Conservation (phyloP, 2,797 vertebrate genomes). For the Sus cebifrons region DNA sequence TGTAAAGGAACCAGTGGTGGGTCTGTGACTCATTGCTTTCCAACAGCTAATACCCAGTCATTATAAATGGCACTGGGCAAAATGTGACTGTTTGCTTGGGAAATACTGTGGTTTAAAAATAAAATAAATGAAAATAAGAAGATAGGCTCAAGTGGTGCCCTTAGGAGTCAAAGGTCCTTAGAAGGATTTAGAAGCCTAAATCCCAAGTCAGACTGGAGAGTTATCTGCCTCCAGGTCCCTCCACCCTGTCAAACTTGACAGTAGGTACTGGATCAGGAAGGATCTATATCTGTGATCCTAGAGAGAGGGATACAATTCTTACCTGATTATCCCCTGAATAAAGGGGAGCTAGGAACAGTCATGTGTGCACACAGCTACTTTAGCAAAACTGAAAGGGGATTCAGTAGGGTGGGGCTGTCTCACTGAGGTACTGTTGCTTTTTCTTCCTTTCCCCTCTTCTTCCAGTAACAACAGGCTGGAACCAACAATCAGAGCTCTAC, state of each 20-base stretch:
- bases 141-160: neutral
- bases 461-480: constrained; percentile 53
- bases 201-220: constrained; percentile 27
- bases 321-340: neutral
- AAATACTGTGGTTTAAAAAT: constrained; percentile 3
- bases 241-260: neutral
- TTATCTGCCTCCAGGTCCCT: constrained; percentile 23
- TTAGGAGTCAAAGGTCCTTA: constrained; percentile 18
- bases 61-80: constrained; percentile 11
- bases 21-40: constrained; percentile 31
- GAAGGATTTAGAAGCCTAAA: constrained; percentile 48
- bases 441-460: constrained; percentile 6
- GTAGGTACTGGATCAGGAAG: neutral
- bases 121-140: neutral
- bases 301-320: constrained; percentile 29
- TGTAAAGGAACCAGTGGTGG: constrained; percentile 20
- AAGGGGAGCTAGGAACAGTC: constrained; percentile 29
- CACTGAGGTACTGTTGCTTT: neutral
- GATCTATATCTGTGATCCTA: neutral
- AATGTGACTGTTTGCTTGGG: constrained; percentile 5
- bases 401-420: neutral
- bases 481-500: constrained; percentile 20
- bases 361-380: neutral
- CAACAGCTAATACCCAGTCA: neutral
- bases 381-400: constrained; percentile 11